phyloP scores from a whole-genome alignment of 2,888 invertebrate genomes.

The Drosophila paramelanica region DNA sequence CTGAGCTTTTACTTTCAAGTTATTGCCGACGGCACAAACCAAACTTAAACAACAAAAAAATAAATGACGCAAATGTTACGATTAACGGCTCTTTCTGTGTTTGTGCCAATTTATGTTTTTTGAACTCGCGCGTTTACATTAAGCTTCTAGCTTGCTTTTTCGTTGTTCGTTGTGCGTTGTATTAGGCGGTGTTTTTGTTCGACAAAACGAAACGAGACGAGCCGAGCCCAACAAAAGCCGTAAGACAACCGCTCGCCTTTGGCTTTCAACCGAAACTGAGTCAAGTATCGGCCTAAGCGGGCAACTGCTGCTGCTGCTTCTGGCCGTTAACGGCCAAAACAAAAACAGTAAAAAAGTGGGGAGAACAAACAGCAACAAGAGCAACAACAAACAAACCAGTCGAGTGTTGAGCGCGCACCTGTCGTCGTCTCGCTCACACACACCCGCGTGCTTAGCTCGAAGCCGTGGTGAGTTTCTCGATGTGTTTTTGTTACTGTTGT shows the following conservation, averaged over 20 bases:
- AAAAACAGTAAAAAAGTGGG: constrained; percentile 35
- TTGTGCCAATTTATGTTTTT: constrained; percentile 16
- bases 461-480: constrained; percentile 45
- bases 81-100: constrained; percentile 7
- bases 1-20: constrained; percentile 9
- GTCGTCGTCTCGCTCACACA: constrained; percentile 72
- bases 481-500: constrained; percentile 36
- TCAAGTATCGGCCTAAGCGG: constrained; percentile 32
- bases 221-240: constrained; percentile 60
- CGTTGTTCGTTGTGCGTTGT: constrained; percentile 5
- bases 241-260: constrained; percentile 76
- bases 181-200: constrained; percentile 12
- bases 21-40: constrained; percentile 53
- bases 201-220: constrained; percentile 25
- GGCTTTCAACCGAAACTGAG: constrained; percentile 82
- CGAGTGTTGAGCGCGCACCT: constrained; percentile 53
- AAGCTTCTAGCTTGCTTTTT: not conserved
- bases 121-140: constrained; percentile 20
- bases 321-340: constrained; percentile 31
- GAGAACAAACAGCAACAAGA: constrained; percentile 24
- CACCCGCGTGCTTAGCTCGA: constrained; percentile 30
- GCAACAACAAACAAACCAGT: constrained; percentile 51
- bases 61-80: constrained; percentile 6
- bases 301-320: constrained; percentile 41
- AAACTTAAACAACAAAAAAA: constrained; percentile 30